Conservation (phyloP, 1,140 invertebrate genomes). For the Leptinotarsa defecta region DNA sequence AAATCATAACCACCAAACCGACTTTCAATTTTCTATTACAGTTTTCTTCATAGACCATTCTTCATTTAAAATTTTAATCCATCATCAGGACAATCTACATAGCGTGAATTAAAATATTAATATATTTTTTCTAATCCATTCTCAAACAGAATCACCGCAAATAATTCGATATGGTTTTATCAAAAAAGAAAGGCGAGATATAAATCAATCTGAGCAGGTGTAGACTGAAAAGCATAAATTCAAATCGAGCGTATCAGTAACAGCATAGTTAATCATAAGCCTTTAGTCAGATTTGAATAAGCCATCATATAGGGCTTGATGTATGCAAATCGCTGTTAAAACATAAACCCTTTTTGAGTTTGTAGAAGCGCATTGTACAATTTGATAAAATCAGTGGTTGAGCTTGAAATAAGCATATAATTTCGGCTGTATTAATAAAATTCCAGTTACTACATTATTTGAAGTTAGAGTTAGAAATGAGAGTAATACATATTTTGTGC, state of each 20-base stretch:
- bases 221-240: slow-evolving; percentile 32
- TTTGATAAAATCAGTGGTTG: no score
- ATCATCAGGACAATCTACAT: neutral
- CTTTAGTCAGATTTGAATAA: slow-evolving; percentile 37
- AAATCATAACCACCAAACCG: no score
- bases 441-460: no score
- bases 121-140: slow-evolving; percentile 21
- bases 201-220: slow-evolving; percentile 35
- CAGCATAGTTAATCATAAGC: slow-evolving; percentile 34
- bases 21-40: no score
- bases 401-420: no score
- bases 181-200: slow-evolving; percentile 26
- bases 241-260: slow-evolving; percentile 32
- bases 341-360: slow-evolving; percentile 1
- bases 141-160: slow-evolving; percentile 23
- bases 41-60: no score
- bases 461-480: no score
- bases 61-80: no score
- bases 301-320: slow-evolving; percentile 14
- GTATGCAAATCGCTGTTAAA: slow-evolving; percentile 24
- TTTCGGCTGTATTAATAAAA: no score
- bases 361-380: neutral
- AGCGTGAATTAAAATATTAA: slow-evolving; percentile 7
- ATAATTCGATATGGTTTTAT: slow-evolving; percentile 29
- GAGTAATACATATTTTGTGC: no score